Conservation (phyloP, 1,140 invertebrate genomes). For the Camponotus vicinus region DNA sequence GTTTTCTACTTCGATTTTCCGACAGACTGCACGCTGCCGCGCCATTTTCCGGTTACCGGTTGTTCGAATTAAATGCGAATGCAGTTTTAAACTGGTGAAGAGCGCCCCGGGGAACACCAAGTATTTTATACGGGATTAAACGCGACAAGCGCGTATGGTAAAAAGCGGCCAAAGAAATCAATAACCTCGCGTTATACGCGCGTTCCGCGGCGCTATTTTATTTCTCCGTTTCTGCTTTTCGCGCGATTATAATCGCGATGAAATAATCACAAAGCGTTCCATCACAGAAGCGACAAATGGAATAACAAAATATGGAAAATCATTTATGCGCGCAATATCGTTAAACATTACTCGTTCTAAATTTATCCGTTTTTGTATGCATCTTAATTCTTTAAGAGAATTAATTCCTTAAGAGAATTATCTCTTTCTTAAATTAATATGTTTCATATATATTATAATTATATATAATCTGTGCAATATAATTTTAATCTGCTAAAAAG, state of each 20-base stretch:
- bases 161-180: constrained; percentile 73
- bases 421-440: too few species aligned
- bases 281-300: not conserved
- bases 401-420: too few species aligned
- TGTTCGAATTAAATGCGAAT: constrained; percentile 78
- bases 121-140: constrained; percentile 77
- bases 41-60: constrained; percentile 75
- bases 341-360: not conserved
- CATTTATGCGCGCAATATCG: not conserved
- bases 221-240: constrained; percentile 31
- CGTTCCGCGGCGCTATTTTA: constrained; percentile 52
- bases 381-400: not conserved
- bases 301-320: constrained; percentile 23
- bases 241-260: constrained; percentile 48
- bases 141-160: constrained; percentile 72
- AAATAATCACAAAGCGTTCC: constrained; percentile 41
- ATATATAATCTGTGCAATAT: too few species aligned
- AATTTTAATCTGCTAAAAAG: too few species aligned
- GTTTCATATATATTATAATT: not conserved
- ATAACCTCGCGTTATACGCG: constrained; percentile 64
- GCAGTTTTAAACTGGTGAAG: constrained; percentile 78
- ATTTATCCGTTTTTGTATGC: not conserved
- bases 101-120: constrained; percentile 72
- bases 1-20: constrained; percentile 80
- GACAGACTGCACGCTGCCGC: constrained; percentile 70